Conservation (phyloP, 2,888 invertebrate genomes). For the Campoplex nolae region DNA sequence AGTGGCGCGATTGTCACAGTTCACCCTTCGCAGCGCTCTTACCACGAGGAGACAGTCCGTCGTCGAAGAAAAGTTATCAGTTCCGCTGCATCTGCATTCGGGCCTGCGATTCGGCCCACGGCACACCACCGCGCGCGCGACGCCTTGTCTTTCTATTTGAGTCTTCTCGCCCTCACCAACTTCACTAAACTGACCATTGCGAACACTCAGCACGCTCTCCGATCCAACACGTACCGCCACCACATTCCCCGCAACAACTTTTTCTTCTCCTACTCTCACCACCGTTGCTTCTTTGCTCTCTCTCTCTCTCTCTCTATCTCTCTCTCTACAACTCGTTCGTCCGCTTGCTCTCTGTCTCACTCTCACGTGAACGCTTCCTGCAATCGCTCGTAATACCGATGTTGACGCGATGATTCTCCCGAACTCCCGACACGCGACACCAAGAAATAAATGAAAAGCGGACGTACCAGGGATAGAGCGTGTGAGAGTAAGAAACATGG, state of each 20-base stretch:
- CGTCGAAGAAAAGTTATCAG: neutral
- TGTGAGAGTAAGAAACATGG: neutral
- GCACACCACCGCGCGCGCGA: slow-evolving; percentile 51
- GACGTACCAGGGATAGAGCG: neutral
- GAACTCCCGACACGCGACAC: slow-evolving; percentile 37
- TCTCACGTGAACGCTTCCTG: neutral
- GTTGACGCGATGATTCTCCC: slow-evolving; percentile 44
- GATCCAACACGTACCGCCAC: slow-evolving; percentile 5
- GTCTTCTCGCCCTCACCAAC: slow-evolving; percentile 45
- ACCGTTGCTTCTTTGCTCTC: neutral
- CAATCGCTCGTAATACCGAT: slow-evolving; percentile 27
- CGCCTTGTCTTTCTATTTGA: slow-evolving; percentile 24
- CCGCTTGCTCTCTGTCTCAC: slow-evolving; percentile 8
- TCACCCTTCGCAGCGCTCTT: neutral
- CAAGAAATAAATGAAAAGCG: neutral
- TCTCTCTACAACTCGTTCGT: neutral
- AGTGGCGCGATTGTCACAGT: neutral
- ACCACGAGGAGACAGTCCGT: neutral
- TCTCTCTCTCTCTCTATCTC: neutral
- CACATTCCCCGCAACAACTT: slow-evolving; percentile 19
- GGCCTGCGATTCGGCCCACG: slow-evolving; percentile 18
- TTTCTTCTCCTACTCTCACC: slow-evolving; percentile 26
- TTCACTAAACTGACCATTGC: slow-evolving; percentile 58
- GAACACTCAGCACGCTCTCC: slow-evolving; percentile 25
- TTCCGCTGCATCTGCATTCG: neutral